These are phyloP conservation scores for Acrobasis consociella DNA, from an alignment of 2,888 invertebrate genomes.

Conservation along the genomic window DNA sequence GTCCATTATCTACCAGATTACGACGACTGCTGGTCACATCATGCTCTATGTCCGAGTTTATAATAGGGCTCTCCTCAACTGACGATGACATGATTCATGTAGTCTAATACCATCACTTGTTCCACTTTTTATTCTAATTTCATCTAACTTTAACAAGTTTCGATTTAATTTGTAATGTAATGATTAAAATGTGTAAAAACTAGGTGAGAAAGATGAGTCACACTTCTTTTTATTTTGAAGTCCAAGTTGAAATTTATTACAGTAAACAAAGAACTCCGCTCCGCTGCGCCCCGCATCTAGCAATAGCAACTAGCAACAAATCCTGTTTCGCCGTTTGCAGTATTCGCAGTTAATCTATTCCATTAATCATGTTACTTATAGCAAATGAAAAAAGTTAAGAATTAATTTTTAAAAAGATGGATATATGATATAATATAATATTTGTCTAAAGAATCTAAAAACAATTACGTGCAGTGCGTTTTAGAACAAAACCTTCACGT, in stretches of 20 bases:
- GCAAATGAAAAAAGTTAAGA: too few relatives aligned
- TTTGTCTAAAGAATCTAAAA: too few relatives aligned
- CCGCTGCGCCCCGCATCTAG: background rate
- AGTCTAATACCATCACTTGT: slow-evolving; percentile 45
- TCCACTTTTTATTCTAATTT: slow-evolving; percentile 31
- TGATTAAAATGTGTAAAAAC: background rate
- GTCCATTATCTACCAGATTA: slow-evolving; percentile 61
- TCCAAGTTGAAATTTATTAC: background rate
- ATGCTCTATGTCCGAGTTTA: slow-evolving; percentile 72
- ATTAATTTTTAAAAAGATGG: too few relatives aligned
- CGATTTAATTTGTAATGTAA: background rate
- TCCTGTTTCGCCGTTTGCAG: too few relatives aligned
- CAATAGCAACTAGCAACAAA: too few relatives aligned
- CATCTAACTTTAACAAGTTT: background rate
- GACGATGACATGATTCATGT: slow-evolving; percentile 61
- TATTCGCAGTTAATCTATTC: background rate
- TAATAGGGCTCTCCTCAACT: slow-evolving; percentile 70
- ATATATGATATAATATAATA: too few relatives aligned
- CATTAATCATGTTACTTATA: background rate
- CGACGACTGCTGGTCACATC: slow-evolving; percentile 67
- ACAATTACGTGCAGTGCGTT: too few relatives aligned
- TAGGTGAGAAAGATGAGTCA: slow-evolving; percentile 7
- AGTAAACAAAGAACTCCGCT: slow-evolving; percentile 25
- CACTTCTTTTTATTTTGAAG: background rate
- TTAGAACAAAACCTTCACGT: too few relatives aligned